Evolutionary conservation across 2,797 vertebrate species (phyloP).

Genomic region (Siniperca obscura): DNA sequence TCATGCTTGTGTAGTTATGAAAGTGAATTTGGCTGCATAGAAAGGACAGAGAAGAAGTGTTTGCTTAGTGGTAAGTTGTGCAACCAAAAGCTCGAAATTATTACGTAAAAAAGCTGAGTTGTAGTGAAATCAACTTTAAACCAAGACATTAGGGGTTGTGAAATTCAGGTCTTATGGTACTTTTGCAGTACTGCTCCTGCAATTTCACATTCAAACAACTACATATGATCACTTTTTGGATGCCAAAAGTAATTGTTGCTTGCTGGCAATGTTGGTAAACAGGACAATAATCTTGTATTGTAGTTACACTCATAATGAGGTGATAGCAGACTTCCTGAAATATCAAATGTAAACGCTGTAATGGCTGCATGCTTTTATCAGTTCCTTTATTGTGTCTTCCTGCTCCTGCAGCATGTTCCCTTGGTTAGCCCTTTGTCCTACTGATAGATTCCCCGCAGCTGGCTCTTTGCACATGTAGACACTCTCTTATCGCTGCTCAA

Average conservation of each 20-base stretch:
- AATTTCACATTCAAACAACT: background rate
- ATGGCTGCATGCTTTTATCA: conserved; percentile 25
- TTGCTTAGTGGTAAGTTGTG: conserved; percentile 47
- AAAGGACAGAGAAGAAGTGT: conserved; percentile 27
- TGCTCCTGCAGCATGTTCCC: conserved; percentile 17
- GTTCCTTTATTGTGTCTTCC: conserved; percentile 18
- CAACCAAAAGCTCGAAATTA: conserved; percentile 18
- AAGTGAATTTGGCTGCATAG: conserved; percentile 38
- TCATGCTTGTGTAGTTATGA: conserved; percentile 20
- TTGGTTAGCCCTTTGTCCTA: conserved; percentile 63
- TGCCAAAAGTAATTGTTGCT: no score
- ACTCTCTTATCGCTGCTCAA: conserved; percentile 69
- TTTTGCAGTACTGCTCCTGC: background rate
- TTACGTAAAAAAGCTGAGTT: background rate
- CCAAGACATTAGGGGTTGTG: background rate
- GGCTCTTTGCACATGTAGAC: conserved; percentile 59
- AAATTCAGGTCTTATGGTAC: background rate
- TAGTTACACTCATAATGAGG: background rate
- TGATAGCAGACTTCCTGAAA: background rate
- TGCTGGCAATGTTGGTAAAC: background rate
- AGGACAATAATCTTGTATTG: background rate
- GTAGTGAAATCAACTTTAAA: background rate
- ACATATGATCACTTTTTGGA: background rate
- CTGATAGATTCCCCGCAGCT: conserved; percentile 63
- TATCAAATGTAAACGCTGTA: background rate